Base-by-base conservation (phyloP, 2,888 invertebrate genomes). In the Ceratothoa steindachneri region DNA sequence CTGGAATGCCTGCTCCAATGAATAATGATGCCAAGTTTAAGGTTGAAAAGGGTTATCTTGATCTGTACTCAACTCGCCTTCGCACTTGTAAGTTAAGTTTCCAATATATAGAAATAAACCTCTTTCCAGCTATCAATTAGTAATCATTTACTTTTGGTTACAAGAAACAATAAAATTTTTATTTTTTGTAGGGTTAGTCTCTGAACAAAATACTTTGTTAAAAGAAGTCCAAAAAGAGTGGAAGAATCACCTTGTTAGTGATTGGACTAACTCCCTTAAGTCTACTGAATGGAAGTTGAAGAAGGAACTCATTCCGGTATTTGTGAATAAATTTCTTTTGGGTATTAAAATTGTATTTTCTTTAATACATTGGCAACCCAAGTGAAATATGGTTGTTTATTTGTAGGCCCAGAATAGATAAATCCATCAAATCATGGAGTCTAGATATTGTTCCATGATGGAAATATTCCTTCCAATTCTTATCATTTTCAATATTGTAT, bases 21-120 rank as follows among this genome's bases (percentile, higher is more conserved):
- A 77, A 77, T 73, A 64, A 75, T 30, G 77, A 77, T 65, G 72
- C 74, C 19, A 74, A 72, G 66, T 60, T 15, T 30, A 77, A 72
- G 31, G 28, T 72, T 3, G 71, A 77, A 1, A 28, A 53, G 19
- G 72, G 74, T 29, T 74, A 70, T 60, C 22, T 75, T 27, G 77
- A 77, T 30, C 66, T 77, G 15, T 73, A 77, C 30, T 69, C 69
- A 24, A 72, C 74, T 5, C 55, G 72, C 3, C n/a, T 30, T 9
- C 27, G 76, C 1, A 30, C 67, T 7, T 76, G 76, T 76, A 65
- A 9, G 76, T 76, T 29, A 22, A 12, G 52, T 31, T 66, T 7
- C 7, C 19, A 29, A 19, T 29, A 31, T 9, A 66, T 66, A 22
- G n/a, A 27, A 24, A n/a, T n/a, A n/a, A n/a, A n/a, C n/a, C n/a